Conservation (phyloP, 2,888 invertebrate genomes). For the Aleiodes testaceus region DNA sequence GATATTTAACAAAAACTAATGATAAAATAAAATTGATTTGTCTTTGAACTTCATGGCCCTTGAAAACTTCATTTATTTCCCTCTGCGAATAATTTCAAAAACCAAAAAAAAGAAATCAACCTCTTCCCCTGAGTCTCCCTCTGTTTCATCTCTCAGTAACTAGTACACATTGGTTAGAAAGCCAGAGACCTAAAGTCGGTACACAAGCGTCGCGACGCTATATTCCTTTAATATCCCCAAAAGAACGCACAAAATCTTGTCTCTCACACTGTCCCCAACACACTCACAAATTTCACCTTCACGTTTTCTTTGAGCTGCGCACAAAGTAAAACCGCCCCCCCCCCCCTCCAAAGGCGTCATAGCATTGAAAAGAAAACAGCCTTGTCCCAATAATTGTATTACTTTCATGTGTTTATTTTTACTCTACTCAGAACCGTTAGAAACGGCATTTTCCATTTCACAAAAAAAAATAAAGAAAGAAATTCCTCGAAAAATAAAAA, state of each 20-base stretch:
- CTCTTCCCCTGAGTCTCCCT: conserved; percentile 22
- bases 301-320: conserved; percentile 23
- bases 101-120: background rate
- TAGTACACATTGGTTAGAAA: background rate
- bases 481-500: background rate
- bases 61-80: no score
- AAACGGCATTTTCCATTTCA: no score
- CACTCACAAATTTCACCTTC: background rate
- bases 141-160: conserved; percentile 20
- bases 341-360: conserved; percentile 1
- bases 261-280: background rate
- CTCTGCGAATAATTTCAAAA: no score
- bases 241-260: background rate
- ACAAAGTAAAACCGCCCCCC: conserved; percentile 8
- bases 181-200: conserved; percentile 23
- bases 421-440: background rate
- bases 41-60: no score
- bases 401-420: background rate
- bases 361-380: conserved; percentile 19
- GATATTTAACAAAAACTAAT: no score
- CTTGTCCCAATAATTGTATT: conserved; percentile 31
- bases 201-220: conserved; percentile 25
- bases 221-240: no score
- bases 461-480: background rate
- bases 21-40: no score